Percentiles rank a stretch among this genome's conserved stretches.
Conservation (phyloP, 2,797 vertebrate genomes). For the Fundulus diaphanus region DNA sequence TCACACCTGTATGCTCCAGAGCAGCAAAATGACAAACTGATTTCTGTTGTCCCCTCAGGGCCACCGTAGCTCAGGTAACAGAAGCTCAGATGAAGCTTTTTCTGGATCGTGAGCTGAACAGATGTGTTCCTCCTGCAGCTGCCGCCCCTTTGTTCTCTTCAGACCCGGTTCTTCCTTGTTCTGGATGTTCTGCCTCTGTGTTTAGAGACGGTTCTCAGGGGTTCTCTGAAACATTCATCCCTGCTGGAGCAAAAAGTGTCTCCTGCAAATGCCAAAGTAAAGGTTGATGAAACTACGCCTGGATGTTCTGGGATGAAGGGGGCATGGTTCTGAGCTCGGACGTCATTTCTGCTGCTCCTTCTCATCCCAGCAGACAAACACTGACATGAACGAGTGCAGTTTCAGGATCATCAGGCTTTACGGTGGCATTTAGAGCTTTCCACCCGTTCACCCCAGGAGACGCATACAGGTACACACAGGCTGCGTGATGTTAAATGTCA, state of each 20-base stretch:
- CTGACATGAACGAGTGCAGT: neutral
- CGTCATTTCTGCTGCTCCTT: slow-evolving; percentile 34
- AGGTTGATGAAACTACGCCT: slow-evolving; percentile 22
- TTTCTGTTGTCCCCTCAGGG: too few species aligned
- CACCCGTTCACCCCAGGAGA: neutral
- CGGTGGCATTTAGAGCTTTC: slow-evolving; percentile 23
- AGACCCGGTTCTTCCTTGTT: too few species aligned
- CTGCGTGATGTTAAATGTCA: neutral
- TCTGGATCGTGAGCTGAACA: too few species aligned
- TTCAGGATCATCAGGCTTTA: slow-evolving; percentile 41
- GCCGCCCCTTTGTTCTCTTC: neutral
- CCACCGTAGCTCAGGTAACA: too few species aligned
- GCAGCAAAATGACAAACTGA: too few species aligned
- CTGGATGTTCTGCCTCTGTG: too few species aligned
- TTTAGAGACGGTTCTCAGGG: neutral
- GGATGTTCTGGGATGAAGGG: neutral
- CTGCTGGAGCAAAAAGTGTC: neutral
- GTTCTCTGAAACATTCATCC: neutral
- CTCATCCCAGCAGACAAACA: slow-evolving; percentile 24
- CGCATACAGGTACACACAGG: neutral
- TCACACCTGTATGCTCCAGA: too few species aligned
- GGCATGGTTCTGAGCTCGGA: neutral
- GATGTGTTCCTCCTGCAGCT: neutral
- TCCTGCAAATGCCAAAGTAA: slow-evolving; percentile 29
- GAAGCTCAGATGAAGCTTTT: too few species aligned